Evolutionary conservation across 2,797 vertebrate species (phyloP).

Genomic region (Carapus acus): DNA sequence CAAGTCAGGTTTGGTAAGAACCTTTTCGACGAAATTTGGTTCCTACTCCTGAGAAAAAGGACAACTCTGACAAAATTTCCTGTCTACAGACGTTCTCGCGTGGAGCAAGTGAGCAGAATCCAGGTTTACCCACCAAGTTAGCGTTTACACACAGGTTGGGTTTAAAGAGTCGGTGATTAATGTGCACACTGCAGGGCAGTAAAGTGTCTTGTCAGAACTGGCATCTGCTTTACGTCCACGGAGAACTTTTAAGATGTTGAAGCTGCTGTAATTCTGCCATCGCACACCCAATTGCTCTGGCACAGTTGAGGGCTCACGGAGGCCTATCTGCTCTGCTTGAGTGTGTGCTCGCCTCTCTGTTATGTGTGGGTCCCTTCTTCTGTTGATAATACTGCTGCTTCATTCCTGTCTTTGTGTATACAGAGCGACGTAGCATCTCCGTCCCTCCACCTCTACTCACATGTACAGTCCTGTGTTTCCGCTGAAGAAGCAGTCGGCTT

Average conservation of each 20-base stretch:
- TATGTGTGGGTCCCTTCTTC: not conserved
- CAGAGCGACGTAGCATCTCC: not conserved
- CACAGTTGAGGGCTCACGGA: conserved; percentile 12
- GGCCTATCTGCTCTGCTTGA: not conserved
- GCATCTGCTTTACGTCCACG: conserved; percentile 20
- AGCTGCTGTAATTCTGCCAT: conserved; percentile 19
- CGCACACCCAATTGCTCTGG: conserved; percentile 7
- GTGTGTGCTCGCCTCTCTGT: not conserved
- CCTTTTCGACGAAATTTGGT: conserved; percentile 2
- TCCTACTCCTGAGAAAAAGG: not conserved
- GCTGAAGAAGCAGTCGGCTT: not conserved
- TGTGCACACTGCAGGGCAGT: conserved; percentile 9
- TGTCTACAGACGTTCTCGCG: no score
- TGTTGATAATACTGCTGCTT: not conserved
- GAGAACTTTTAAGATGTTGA: conserved; percentile 8
- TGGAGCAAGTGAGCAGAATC: not conserved
- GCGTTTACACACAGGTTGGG: no score
- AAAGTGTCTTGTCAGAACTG: conserved; percentile 21
- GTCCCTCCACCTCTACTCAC: not conserved
- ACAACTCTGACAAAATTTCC: no score
- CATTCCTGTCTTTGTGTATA: conserved; percentile 7
- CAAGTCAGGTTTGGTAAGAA: not conserved
- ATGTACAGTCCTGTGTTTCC: not conserved
- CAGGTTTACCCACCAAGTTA: no score
- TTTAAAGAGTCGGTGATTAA: conserved; percentile 3